A percentile compares a stretch with the other conserved stretches of the same genome.
These are phyloP conservation scores for Cheilosia vulpina DNA, from an alignment of 2,888 invertebrate genomes.

Conservation along the genomic window DNA sequence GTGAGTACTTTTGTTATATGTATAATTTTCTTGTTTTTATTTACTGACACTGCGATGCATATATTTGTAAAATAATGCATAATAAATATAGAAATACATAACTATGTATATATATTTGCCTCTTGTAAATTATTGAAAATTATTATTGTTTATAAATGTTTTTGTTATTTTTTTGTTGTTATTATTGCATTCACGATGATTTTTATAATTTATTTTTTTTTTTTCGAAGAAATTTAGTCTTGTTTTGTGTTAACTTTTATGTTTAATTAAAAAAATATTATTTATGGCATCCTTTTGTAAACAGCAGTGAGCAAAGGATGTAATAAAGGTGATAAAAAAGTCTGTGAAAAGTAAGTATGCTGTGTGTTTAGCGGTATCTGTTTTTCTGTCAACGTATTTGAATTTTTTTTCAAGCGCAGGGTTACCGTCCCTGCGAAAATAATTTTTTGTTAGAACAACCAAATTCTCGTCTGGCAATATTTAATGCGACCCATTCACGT, in stretches of 20 bases:
- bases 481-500: too few relatives aligned
- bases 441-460: too few relatives aligned
- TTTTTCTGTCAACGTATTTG: too few relatives aligned
- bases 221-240: neutral
- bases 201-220: neutral
- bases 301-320: too few relatives aligned
- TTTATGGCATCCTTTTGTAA: conserved; percentile 54
- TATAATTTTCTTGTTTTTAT: conserved; percentile 16
- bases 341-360: too few relatives aligned
- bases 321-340: too few relatives aligned
- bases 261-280: neutral
- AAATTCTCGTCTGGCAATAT: too few relatives aligned
- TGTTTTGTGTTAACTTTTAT: conserved; percentile 31
- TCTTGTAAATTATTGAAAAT: conserved; percentile 74
- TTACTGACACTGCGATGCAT: conserved; percentile 12
- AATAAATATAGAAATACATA: conserved; percentile 37
- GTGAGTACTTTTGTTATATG: conserved; percentile 85
- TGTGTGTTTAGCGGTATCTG: too few relatives aligned
- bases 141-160: conserved; percentile 45
- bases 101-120: conserved; percentile 77
- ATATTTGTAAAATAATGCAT: conserved; percentile 53
- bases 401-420: too few relatives aligned
- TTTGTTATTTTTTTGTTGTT: conserved; percentile 22
- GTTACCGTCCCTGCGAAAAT: too few relatives aligned
- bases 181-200: conserved; percentile 28